phyloP scores from a whole-genome alignment of 2,888 invertebrate species.

The Poecilobothrus nobilitatus region DNA sequence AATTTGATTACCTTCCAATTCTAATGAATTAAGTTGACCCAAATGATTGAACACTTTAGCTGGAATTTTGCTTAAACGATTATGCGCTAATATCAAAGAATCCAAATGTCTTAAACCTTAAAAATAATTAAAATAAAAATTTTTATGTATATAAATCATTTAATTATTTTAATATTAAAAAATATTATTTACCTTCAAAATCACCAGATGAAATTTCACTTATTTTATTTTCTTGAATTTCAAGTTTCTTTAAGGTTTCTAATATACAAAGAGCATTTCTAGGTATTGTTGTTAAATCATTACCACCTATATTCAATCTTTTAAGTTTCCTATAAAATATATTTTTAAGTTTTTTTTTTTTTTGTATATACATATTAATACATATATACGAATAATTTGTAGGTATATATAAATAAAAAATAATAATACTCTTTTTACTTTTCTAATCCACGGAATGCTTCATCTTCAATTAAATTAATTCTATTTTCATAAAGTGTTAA shows the following conservation, averaged over 20 bases:
- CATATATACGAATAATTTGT: too few relatives aligned
- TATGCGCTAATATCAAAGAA: slow-evolving; percentile 76
- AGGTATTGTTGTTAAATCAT: slow-evolving; percentile 67
- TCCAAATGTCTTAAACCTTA: slow-evolving; percentile 72
- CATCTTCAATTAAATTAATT: slow-evolving; percentile 67
- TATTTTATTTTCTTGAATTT: slow-evolving; percentile 81
- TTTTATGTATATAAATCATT: background rate
- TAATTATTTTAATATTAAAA: background rate
- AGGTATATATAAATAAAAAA: too few relatives aligned
- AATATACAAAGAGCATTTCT: slow-evolving; percentile 71
- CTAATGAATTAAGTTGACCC: slow-evolving; percentile 72
- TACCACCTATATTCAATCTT: slow-evolving; percentile 76
- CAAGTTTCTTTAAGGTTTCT: slow-evolving; percentile 73
- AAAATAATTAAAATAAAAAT: background rate
- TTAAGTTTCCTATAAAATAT: slow-evolving; percentile 58
- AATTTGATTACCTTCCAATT: slow-evolving; percentile 80
- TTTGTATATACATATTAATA: background rate
- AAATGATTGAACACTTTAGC: slow-evolving; percentile 75
- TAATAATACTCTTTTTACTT: too few relatives aligned
- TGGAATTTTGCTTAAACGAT: slow-evolving; percentile 69
- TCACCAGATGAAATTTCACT: slow-evolving; percentile 69
- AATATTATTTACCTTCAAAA: slow-evolving; percentile 59
- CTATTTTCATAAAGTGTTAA: slow-evolving; percentile 80
- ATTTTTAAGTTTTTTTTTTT: slow-evolving; percentile 9
- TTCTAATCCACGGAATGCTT: slow-evolving; percentile 78